Base-by-base conservation (phyloP, 2,888 invertebrate species). In the Tenthredo amoena region DNA sequence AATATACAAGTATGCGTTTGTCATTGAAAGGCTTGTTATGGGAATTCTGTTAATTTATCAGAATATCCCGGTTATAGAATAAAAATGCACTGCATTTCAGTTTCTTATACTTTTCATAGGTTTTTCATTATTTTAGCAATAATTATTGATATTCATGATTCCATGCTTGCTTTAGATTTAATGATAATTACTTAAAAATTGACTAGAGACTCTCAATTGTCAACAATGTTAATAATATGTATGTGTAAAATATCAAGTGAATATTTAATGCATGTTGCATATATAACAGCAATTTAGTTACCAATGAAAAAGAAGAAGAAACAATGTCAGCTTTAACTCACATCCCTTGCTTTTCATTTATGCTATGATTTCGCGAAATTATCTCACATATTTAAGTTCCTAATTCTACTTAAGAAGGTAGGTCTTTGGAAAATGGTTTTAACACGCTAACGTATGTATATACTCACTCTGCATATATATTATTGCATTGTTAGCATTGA, bases 1-100 rank as follows among this genome's bases (percentile, higher is more conserved):
- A 83, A 83, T 83, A 83, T 83, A 83, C 83, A 83, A 83, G 83
- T 83, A 83, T 83, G 83, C 83, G 83, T 83, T 68, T 77, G 43
- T 83, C 50, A 83, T 71, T 71, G 83, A 83, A 83, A 83, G 83
- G 83, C 83, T 68, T 68, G 83, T 83, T 77, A 31, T 68, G 47
- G 83, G 50, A 68, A 68, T 65, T 58, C 65, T 58, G 81, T 62
- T 79, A 58, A 71, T 47, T 83, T 9, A 34, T 68, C 83, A 83
- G 83, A 83, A 71, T 18, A 68, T 47, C 71, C 83, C 83, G 50
- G 10, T 26, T 71, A 68, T n/a, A 47, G 83, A 71, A 83, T 83
- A 68, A 68, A 83, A 83, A 83, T 83, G 83, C 83, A 83, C 71
- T 50, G 83, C 83, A 68, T 43, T 83, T 81, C 21, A 81, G 31